Evolutionary conservation across 2,113 vertebrate genomes (phyloP), one percentile per base, ranked within the genome.

Genomic region (Stictonetta naevosa): DNA sequence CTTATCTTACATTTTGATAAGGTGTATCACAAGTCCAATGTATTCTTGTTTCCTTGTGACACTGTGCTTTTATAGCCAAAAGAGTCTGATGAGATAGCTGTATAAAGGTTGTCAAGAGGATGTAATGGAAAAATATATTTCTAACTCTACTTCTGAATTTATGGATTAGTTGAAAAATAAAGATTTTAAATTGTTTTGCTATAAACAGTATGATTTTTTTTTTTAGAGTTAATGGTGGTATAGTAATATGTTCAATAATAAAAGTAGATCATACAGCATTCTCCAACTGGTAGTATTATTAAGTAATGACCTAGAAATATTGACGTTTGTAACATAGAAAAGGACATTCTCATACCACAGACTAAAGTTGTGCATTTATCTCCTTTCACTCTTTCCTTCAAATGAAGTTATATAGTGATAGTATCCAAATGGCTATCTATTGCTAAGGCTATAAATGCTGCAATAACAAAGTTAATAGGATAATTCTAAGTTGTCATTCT

Each of bases 381-480:
- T 94, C 50, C 44, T 75, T 92, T 85, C 64, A 71, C 28, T 67
- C 33, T 92, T 84, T 83, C 75, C 66, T 83, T 92, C 71, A 67
- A 83, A 83, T 88, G 25, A 89, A 89, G 73, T 74, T 93, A 72
- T 40, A 73, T 62, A 79, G 42, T 22, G 66, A 86, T 85, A 88
- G 66, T 55, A 93, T 88, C 66, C 88, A 92, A 94, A 83, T 0
- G 5, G 75, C 69, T 77, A 85, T 96, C 80, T 87, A 86, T 28
- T 90, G 64, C 80, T 78, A 86, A 84, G 66, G 26, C 96, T 95
- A 77, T 95, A 95, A 96, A 95, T 92, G 90, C 60, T 93, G 83
- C 79, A 96, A 95, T 95, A 95, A 95, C 90, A 82, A 95, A 94
- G 83, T 93, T 96, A 97, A 97, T 93, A 90, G 86, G 90, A 90